Evolutionary conservation across 2,113 vertebrate species (phyloP), one percentile per base, ranked within the genome.

Genomic region (Trogon surrucura): DNA sequence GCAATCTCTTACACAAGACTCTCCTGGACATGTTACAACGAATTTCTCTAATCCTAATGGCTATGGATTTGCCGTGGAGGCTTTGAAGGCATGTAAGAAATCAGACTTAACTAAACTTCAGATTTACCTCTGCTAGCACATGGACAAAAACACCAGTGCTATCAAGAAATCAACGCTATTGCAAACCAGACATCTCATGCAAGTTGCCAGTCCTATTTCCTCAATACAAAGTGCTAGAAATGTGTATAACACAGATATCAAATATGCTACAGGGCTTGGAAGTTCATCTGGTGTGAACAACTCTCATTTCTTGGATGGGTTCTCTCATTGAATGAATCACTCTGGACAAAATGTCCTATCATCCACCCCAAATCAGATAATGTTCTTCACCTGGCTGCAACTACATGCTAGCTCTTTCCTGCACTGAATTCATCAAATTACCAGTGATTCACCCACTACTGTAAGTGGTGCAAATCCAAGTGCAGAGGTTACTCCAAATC

Each of bases 311-410:
- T 90, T 93, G 78, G 70, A 80, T 23, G 20, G 2, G 11, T 92
- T 72, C 44, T 84, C 47, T 73, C 20, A 6, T 86, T 84, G 69
- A 34, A 79, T 91, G 65, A 96, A 84, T 81, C 89, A 89, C 41
- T 36, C 32, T 65, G 69, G 69, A 61, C 56, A 81, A 80, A 70
- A 82, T 93, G 65, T 81, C 48, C 72, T 71, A 89, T 56, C 50
- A 79, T 14, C 69, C 69, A 67, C 38, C 61, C 69, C 73, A 92
- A 75, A 93, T 84, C 61, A 91, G 78, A 93, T 71, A 74, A 94
- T 27, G 20, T 60, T 84, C 86, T 93, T 93, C 86, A 91, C 86
- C 77, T 87, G 77, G 86, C 48, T 86, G 44, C 72, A 92, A 48
- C 11, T 5, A 71, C 72, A 71, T 71, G 13, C 16, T 64, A 81